phyloP scores from a whole-genome alignment of 2,888 invertebrate species.

The Amitus sp. region DNA sequence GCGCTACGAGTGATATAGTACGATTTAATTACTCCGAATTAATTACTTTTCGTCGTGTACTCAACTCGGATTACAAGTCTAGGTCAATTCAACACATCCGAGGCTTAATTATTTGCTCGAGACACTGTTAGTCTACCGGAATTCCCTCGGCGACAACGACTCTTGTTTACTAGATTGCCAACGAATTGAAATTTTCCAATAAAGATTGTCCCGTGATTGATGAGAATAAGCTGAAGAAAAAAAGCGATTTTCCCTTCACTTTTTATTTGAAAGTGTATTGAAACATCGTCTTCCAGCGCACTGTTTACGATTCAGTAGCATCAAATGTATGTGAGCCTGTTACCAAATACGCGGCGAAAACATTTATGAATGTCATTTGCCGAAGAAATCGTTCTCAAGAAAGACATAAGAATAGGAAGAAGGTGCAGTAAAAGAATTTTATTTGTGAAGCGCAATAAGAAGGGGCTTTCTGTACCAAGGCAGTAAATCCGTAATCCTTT shows the following conservation, averaged over 20 bases:
- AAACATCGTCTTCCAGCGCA: not conserved
- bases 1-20: not conserved
- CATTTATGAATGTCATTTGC: not conserved
- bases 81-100: not conserved
- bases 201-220: no score
- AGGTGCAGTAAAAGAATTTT: slow-evolving; percentile 1
- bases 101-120: not conserved
- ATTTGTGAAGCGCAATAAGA: slow-evolving; percentile 32
- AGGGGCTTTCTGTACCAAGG: slow-evolving; percentile 29
- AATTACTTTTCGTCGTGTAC: not conserved
- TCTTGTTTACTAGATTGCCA: no score
- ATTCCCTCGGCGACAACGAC: no score
- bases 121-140: not conserved
- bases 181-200: no score
- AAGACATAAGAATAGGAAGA: not conserved
- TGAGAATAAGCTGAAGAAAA: not conserved
- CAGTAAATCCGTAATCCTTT: slow-evolving; percentile 16
- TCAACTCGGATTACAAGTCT: not conserved
- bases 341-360: not conserved
- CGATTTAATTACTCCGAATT: slow-evolving; percentile 1
- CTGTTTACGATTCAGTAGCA: not conserved
- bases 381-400: not conserved
- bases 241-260: no score
- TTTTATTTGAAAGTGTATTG: no score
- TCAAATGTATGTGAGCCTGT: not conserved